Evolutionary conservation across 1,140 invertebrate genomes (phyloP).

Genomic region (Drosophila suzukii): DNA sequence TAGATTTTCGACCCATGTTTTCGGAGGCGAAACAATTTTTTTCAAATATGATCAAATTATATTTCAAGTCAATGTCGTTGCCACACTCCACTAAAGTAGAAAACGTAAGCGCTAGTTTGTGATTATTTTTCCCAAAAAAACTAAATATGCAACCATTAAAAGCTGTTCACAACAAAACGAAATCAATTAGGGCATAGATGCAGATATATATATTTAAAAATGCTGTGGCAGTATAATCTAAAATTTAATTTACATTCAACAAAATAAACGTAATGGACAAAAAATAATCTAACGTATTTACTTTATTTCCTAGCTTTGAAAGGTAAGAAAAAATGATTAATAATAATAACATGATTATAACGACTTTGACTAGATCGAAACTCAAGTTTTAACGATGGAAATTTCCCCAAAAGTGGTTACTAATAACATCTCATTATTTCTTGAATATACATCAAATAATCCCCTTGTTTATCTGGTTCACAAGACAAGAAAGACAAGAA

Average conservation of each 20-base stretch:
- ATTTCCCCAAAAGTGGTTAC: too few relatives aligned
- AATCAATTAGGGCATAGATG: conserved; percentile 72
- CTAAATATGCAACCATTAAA: conserved; percentile 55
- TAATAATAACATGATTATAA: too few relatives aligned
- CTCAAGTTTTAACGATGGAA: too few relatives aligned
- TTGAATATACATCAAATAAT: too few relatives aligned
- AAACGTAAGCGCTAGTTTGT: conserved; percentile 57
- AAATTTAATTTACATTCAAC: conserved; percentile 68
- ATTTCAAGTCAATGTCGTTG: conserved; percentile 43
- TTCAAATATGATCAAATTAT: conserved; percentile 42
- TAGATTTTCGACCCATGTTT: conserved; percentile 15
- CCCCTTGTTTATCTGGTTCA: too few relatives aligned
- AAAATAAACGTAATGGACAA: conserved; percentile 62
- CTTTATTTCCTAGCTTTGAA: neutral
- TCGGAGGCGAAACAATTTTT: conserved; percentile 2
- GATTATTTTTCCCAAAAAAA: conserved; percentile 55
- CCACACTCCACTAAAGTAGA: conserved; percentile 57
- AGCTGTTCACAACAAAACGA: conserved; percentile 67
- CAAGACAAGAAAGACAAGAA: too few relatives aligned
- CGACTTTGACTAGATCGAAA: too few relatives aligned
- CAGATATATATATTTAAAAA: conserved; percentile 51
- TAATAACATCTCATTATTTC: too few relatives aligned
- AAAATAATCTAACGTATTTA: conserved; percentile 18
- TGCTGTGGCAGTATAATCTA: conserved; percentile 64
- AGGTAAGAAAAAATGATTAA: neutral